Evolutionary conservation across 2,113 vertebrate genomes (phyloP).

Genomic region (Ceratotherium simum): DNA sequence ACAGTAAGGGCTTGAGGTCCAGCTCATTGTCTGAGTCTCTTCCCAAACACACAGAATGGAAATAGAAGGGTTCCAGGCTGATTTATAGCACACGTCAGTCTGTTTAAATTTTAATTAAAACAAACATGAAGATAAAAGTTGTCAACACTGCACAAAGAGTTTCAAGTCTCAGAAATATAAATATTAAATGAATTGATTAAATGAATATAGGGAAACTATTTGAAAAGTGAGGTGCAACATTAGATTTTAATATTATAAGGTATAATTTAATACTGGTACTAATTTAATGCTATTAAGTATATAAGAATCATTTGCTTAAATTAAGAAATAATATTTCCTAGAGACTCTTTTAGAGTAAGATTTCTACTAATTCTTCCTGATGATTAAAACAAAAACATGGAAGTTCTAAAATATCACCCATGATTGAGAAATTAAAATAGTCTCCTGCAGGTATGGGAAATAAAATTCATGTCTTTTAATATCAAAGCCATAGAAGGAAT

Average conservation of each 20-base stretch:
- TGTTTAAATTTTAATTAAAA: constrained; percentile 63
- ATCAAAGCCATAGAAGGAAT: constrained; percentile 63
- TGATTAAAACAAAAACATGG: constrained; percentile 41
- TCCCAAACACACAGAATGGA: neutral
- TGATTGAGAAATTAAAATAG: constrained; percentile 65
- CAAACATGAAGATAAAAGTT: constrained; percentile 27
- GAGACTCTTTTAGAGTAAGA: neutral
- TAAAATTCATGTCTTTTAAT: constrained; percentile 48
- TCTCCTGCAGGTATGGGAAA: constrained; percentile 6
- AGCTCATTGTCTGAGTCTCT: neutral
- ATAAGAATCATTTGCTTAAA: constrained; percentile 31
- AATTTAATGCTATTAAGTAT: constrained; percentile 40
- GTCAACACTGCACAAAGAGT: constrained; percentile 18
- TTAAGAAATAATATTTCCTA: constrained; percentile 45
- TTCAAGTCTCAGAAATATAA: constrained; percentile 57
- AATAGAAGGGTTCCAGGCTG: constrained; percentile 22
- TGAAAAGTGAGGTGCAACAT: neutral
- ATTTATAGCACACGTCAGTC: neutral
- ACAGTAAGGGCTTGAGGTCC: neutral
- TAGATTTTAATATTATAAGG: constrained; percentile 47
- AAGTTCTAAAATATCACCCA: constrained; percentile 38
- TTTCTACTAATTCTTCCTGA: constrained; percentile 41
- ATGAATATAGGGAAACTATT: neutral
- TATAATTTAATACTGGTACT: constrained; percentile 23
- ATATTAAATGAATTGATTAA: neutral